Evolutionary conservation across 2,888 invertebrate genomes (phyloP).

Genomic region (Rugalucina vietnamica): DNA sequence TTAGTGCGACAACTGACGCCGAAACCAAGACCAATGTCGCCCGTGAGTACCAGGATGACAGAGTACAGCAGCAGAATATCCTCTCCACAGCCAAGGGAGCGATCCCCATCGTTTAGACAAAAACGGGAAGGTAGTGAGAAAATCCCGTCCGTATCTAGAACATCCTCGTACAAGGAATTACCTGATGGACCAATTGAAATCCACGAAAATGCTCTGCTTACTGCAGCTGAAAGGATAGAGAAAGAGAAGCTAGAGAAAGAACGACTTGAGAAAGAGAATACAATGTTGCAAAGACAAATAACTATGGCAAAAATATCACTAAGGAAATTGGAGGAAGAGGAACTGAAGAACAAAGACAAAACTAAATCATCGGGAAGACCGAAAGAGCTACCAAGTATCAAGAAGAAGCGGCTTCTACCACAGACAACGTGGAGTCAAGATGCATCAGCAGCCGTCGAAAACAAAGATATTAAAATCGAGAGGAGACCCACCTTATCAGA

Average conservation of each 20-base stretch:
- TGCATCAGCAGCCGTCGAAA: background rate
- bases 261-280: background rate
- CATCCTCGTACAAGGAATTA: conserved; percentile 43
- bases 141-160: conserved; percentile 55
- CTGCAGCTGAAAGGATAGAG: conserved; percentile 60
- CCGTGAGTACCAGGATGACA: conserved; percentile 36
- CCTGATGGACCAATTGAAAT: conserved; percentile 16
- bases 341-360: background rate
- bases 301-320: background rate
- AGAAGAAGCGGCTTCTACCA: conserved; percentile 1
- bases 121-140: conserved; percentile 51
- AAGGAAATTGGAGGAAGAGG: too few relatives aligned
- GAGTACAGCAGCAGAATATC: conserved; percentile 31
- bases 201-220: conserved; percentile 45
- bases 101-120: background rate
- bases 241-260: conserved; percentile 43
- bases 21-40: conserved; percentile 43
- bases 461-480: background rate
- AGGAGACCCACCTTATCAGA: background rate
- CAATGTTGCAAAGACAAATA: background rate
- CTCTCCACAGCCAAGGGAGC: background rate
- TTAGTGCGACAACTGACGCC: conserved; percentile 52
- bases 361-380: too few relatives aligned
- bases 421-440: background rate
- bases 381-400: background rate